A percentile compares a stretch with the other conserved stretches of the same genome.
Conservation (phyloP, 92 coral and sea anemone species). For the Isaurus tuberculatus region DNA sequence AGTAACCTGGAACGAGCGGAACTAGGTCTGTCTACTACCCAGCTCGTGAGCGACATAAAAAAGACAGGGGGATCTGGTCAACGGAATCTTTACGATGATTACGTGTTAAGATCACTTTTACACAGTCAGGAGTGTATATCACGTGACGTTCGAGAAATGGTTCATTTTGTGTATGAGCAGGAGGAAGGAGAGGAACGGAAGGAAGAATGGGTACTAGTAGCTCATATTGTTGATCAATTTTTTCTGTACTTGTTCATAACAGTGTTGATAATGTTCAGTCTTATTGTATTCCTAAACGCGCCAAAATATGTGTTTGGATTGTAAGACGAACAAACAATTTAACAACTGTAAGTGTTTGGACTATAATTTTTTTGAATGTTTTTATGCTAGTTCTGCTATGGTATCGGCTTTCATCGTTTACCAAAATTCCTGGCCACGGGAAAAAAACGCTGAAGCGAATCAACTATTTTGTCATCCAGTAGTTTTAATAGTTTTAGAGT, state of each 20-base stretch:
- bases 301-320: constrained; percentile 68
- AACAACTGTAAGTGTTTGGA: too few species aligned
- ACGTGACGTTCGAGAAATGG: constrained; percentile 70
- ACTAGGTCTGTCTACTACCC: constrained; percentile 18
- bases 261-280: constrained; percentile 63
- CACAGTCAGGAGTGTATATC: constrained; percentile 50
- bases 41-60: constrained; percentile 14
- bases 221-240: constrained; percentile 79
- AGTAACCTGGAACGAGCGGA: constrained; percentile 29
- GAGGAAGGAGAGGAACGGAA: constrained; percentile 74
- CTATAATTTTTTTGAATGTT: too few species aligned
- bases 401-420: too few species aligned
- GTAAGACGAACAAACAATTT: constrained; percentile 2
- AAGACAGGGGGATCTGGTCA: constrained; percentile 18
- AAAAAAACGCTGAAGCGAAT: too few species aligned
- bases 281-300: constrained; percentile 73
- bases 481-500: too few species aligned
- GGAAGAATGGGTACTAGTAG: constrained; percentile 84
- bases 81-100: constrained; percentile 27
- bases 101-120: constrained; percentile 40
- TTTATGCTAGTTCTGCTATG: too few species aligned
- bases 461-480: too few species aligned
- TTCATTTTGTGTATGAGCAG: constrained; percentile 66
- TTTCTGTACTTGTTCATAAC: constrained; percentile 80
- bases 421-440: too few species aligned